A percentile compares a stretch with the other conserved stretches of the same genome.
These are phyloP conservation scores for Pelmatolapia mariae DNA, from an alignment of 2,113 vertebrate genomes.

Conservation along the genomic window DNA sequence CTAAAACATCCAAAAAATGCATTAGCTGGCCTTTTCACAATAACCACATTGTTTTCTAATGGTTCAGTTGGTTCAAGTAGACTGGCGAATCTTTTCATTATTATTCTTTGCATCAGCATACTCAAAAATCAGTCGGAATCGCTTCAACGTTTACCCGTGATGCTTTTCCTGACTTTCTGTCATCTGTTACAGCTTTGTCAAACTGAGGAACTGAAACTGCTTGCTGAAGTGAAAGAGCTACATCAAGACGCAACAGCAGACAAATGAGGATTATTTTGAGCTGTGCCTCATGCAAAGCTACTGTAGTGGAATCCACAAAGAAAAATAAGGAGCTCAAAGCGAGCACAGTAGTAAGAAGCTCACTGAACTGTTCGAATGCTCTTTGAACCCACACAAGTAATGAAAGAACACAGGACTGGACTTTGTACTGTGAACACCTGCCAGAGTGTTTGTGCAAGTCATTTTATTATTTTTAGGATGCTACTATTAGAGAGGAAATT, in stretches of 20 bases:
- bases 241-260: not conserved
- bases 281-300: not conserved
- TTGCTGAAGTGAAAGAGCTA: not conserved
- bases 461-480: not conserved
- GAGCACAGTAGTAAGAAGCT: not conserved
- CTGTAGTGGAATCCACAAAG: accelerated
- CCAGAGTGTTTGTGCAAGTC: not conserved
- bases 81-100: not conserved
- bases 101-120: not conserved
- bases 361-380: not conserved
- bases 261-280: not conserved
- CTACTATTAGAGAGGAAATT: not conserved
- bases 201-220: not conserved
- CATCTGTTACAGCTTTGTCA: not conserved
- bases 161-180: not conserved
- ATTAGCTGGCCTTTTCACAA: not conserved
- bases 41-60: not conserved
- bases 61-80: not conserved
- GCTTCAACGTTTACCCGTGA: accelerated
- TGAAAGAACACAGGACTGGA: not conserved
- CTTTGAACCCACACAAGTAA: not conserved
- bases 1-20: not conserved
- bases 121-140: not conserved
- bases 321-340: not conserved
- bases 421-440: not conserved